These are phyloP conservation scores for Pammene aurita DNA, from an alignment of 2,888 invertebrate genomes.

Conservation along the genomic window DNA sequence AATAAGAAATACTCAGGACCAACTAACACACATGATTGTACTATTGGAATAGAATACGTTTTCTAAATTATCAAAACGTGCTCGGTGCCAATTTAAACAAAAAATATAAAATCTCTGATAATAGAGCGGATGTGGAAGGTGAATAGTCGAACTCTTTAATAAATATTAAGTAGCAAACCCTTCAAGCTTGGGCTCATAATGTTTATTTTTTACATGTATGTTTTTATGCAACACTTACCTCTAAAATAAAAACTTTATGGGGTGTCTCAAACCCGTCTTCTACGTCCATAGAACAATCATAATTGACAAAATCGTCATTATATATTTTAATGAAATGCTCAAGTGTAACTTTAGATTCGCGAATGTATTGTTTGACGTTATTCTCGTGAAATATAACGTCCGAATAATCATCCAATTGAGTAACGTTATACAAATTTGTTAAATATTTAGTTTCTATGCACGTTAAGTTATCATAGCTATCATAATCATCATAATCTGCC, in stretches of 20 bases:
- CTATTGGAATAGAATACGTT: no score
- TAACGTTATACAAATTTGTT: neutral
- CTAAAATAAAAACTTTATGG: conserved; percentile 13
- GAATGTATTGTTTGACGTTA: conserved; percentile 3
- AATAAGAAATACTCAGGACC: no score
- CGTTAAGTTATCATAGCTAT: fast-evolving
- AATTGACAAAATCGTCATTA: neutral
- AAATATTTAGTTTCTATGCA: neutral
- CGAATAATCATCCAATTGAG: conserved; percentile 7
- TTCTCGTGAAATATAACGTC: conserved; percentile 9
- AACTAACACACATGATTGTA: no score
- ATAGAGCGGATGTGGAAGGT: no score
- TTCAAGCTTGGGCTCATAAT: no score
- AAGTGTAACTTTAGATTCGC: neutral
- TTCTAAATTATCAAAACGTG: no score
- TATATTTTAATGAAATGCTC: neutral
- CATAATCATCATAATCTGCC: no score
- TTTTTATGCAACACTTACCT: neutral
- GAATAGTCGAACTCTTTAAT: no score
- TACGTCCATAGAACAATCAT: neutral
- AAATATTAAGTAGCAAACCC: no score
- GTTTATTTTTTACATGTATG: no score
- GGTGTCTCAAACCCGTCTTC: neutral
- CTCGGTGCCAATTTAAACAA: no score
- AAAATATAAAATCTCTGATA: no score